These are phyloP conservation scores for Cheilosia grossa DNA, from an alignment of 2,888 invertebrate species.

Conservation along the genomic window DNA sequence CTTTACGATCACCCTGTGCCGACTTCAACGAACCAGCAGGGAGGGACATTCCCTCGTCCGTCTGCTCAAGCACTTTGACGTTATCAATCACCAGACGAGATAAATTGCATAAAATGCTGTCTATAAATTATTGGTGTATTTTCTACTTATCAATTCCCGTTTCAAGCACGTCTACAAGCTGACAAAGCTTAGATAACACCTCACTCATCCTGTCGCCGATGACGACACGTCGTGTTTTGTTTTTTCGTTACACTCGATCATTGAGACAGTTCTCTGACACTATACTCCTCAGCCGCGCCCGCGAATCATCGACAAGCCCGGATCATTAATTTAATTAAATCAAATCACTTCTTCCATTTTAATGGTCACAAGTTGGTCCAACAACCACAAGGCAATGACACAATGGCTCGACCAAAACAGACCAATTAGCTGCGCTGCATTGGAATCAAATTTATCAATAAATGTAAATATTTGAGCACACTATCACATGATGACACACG, in stretches of 20 bases:
- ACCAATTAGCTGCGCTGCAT: slow-evolving; percentile 65
- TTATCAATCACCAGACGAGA: slow-evolving; percentile 58
- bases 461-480: slow-evolving; percentile 65
- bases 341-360: slow-evolving; percentile 30
- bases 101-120: slow-evolving; percentile 59
- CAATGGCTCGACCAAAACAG: slow-evolving; percentile 60
- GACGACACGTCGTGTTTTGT: slow-evolving; percentile 2
- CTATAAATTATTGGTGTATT: slow-evolving; percentile 33
- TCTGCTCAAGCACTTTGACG: slow-evolving; percentile 24
- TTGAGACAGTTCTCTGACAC: background rate
- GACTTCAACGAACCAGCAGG: background rate
- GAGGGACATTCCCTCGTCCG: slow-evolving; percentile 5
- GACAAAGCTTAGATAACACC: slow-evolving; percentile 42
- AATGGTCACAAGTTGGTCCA: slow-evolving; percentile 29
- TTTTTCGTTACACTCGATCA: slow-evolving; percentile 46
- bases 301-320: slow-evolving; percentile 24
- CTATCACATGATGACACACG: slow-evolving; percentile 70
- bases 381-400: slow-evolving; percentile 24
- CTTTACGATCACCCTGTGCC: slow-evolving; percentile 42
- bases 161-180: slow-evolving; percentile 33
- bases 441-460: slow-evolving; percentile 44
- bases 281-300: background rate
- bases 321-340: slow-evolving; percentile 26
- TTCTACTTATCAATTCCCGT: slow-evolving; percentile 38
- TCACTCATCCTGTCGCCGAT: slow-evolving; percentile 28